These are phyloP conservation scores for Puma concolor DNA, from an alignment of 2,113 vertebrate species.

Conservation along the genomic window DNA sequence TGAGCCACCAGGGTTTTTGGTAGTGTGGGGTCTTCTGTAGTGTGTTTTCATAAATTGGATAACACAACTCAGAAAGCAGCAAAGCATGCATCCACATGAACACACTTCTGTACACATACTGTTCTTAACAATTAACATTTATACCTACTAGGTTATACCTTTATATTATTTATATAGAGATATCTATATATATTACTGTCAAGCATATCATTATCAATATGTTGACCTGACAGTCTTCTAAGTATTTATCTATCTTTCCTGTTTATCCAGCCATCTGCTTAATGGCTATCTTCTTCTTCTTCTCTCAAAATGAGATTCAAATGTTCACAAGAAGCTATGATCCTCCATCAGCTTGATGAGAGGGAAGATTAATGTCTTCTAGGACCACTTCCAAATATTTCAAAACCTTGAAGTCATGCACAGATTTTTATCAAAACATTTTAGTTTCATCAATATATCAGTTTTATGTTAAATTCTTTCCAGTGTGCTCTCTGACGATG, in stretches of 20 bases:
- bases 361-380: not conserved
- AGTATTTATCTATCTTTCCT: not conserved
- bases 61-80: not conserved
- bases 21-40: not conserved
- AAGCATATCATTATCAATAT: not conserved
- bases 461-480: not conserved
- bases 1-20: not conserved
- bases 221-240: not conserved
- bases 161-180: not conserved
- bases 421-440: not conserved
- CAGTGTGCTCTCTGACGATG: not conserved
- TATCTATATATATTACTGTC: not conserved
- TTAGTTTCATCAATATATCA: not conserved
- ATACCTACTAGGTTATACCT: not conserved
- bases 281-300: not conserved
- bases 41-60: not conserved
- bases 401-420: not conserved
- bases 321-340: not conserved
- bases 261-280: not conserved
- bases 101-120: not conserved
- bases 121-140: not conserved
- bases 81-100: not conserved
- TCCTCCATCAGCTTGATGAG: not conserved
- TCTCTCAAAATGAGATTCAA: not conserved
- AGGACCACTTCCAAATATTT: not conserved